Evolutionary conservation across 1,140 invertebrate species (phyloP).

Genomic region (Probaryconus sp.): DNA sequence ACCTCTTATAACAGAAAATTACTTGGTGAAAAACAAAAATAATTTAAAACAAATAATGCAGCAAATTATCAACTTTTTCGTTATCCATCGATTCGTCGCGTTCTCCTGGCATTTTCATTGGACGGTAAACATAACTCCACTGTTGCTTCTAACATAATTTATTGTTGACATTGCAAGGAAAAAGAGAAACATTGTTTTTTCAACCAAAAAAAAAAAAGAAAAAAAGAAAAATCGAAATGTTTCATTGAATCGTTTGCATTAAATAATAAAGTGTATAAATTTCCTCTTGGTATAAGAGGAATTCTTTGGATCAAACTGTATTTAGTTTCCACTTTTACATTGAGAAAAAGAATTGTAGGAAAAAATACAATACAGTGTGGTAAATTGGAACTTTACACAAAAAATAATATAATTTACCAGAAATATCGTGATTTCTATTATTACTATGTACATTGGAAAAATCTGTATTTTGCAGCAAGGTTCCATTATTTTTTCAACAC

Average conservation of each 20-base stretch:
- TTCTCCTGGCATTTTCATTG: conserved; percentile 12
- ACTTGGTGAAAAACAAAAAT: conserved; percentile 8
- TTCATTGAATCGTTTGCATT: conserved; percentile 18
- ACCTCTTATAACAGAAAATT: neutral
- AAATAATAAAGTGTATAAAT: conserved; percentile 20
- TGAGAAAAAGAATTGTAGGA: too few species aligned
- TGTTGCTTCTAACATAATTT: conserved; percentile 25
- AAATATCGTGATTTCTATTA: too few species aligned
- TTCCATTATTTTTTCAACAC: too few species aligned
- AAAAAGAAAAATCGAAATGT: too few species aligned
- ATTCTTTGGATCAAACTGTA: too few species aligned
- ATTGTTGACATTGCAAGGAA: conserved; percentile 31
- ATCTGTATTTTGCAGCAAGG: too few species aligned
- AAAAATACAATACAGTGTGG: too few species aligned
- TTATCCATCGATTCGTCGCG: neutral
- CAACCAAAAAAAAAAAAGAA: conserved; percentile 7
- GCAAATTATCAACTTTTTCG: conserved; percentile 29
- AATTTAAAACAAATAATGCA: conserved; percentile 10
- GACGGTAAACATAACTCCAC: conserved; percentile 20
- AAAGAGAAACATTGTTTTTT: conserved; percentile 13
- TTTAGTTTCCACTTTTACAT: too few species aligned
- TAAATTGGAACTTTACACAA: too few species aligned
- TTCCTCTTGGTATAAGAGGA: too few species aligned
- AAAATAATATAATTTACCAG: too few species aligned
- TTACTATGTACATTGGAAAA: too few species aligned